Conservation (phyloP, 2,113 vertebrate species). For the Setophaga petechia region DNA sequence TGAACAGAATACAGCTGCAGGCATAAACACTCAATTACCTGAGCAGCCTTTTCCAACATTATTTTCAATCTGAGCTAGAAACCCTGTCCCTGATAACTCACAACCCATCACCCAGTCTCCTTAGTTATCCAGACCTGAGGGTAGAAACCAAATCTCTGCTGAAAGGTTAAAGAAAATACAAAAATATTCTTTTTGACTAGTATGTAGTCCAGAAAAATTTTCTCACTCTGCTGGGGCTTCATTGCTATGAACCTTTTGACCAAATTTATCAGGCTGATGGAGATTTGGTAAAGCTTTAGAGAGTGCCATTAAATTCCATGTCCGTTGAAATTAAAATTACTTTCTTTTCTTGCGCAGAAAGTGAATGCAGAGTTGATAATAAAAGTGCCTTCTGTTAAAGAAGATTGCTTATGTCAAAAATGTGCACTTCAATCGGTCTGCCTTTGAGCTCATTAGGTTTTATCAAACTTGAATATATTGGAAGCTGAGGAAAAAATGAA, state of each 20-base stretch:
- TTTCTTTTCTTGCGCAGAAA: conserved; percentile 2
- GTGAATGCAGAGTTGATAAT: conserved; percentile 31
- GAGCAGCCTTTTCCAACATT: neutral
- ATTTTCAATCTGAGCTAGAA: conserved; percentile 44
- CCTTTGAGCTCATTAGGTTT: conserved; percentile 39
- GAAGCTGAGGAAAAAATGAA: neutral
- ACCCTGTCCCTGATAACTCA: neutral
- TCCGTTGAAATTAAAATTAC: conserved; percentile 47
- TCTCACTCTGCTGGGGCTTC: neutral
- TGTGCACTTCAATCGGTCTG: conserved; percentile 14
- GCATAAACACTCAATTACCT: conserved; percentile 54
- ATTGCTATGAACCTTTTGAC: conserved; percentile 5
- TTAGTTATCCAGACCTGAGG: conserved; percentile 10
- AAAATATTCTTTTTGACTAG: neutral
- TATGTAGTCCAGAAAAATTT: neutral
- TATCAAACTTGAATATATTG: conserved; percentile 29
- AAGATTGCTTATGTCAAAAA: conserved; percentile 45
- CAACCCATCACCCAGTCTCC: neutral
- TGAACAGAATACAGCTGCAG: neutral
- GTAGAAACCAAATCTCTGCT: conserved; percentile 30
- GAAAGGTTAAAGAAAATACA: neutral
- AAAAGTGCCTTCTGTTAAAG: conserved; percentile 23
- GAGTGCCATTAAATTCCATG: conserved; percentile 12
- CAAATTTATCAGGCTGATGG: conserved; percentile 35
- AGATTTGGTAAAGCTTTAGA: conserved; percentile 47